phyloP scores from a whole-genome alignment of 2,113 vertebrate species.

The Syngnathus typhle region DNA sequence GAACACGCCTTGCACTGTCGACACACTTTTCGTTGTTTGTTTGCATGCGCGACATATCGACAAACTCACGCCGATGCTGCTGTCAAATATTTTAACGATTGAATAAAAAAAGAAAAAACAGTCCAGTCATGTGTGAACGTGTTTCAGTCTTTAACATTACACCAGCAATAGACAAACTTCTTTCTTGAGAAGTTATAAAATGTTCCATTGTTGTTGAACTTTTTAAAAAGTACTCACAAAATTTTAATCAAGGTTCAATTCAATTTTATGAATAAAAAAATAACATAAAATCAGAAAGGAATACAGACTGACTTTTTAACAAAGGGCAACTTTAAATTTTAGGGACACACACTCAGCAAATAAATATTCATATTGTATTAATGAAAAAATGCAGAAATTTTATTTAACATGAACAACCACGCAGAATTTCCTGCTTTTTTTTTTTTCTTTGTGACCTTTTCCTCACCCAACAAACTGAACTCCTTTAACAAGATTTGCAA shows the following conservation, averaged over 20 bases:
- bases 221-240: no score
- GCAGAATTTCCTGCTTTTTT: neutral
- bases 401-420: neutral
- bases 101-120: conserved; percentile 53
- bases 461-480: no score
- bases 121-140: conserved; percentile 57
- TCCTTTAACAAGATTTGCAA: neutral
- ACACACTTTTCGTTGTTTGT: neutral
- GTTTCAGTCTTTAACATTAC: conserved; percentile 53
- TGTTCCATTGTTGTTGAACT: no score
- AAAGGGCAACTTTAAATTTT: neutral
- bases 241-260: no score
- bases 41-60: neutral
- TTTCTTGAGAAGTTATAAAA: no score
- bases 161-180: no score
- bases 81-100: conserved; percentile 54
- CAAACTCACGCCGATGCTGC: conserved; percentile 39
- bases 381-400: conserved; percentile 34
- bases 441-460: neutral
- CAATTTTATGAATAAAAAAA: no score
- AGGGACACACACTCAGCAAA: neutral
- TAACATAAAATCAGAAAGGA: no score
- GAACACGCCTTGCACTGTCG: neutral
- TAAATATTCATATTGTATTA: neutral
- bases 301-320: no score